Evolutionary conservation across 2,113 vertebrate species (phyloP).

Genomic region (human (Homo sapiens)): GRCh38 chr6:159867001-159867500

Average conservation of each 20-base stretch:
- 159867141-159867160: neutral
- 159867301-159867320: neutral
- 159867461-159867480: too few relatives aligned
- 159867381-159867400: too few relatives aligned
- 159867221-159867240: neutral
- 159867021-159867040: too few relatives aligned
- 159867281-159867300: accelerated
- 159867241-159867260: neutral
- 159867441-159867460: neutral
- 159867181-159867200: neutral
- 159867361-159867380: neutral
- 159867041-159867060: neutral
- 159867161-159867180: neutral
- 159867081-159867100: neutral
- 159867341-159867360: neutral
- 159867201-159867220: neutral
- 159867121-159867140: too few relatives aligned
- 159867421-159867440: accelerated
- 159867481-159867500: accelerated
- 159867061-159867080: neutral
- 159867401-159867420: neutral
- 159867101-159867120: neutral
- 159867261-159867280: neutral
- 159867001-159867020: too few relatives aligned
- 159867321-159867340: neutral